Conservation (phyloP, 2,797 vertebrate species). For the Trichosurus vulpecula region DNA sequence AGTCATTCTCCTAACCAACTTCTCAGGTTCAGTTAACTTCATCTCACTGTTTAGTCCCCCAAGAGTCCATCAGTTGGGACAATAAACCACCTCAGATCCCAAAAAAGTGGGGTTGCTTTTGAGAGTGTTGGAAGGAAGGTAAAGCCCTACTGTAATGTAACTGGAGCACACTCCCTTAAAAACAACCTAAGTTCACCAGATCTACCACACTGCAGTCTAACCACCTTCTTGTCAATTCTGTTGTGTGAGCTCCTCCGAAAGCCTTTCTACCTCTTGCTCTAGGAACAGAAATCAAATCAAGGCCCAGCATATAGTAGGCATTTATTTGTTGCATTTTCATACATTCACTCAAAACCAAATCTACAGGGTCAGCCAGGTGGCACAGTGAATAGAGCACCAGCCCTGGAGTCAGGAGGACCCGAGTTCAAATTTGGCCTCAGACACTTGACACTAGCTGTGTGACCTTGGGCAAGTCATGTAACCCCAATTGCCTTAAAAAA, state of each 20-base stretch:
- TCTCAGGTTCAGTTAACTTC: not conserved
- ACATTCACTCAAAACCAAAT: not conserved
- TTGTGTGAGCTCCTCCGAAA: not conserved
- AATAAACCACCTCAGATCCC: not conserved
- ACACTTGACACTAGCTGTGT: too few relatives aligned
- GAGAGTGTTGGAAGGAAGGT: constrained; percentile 6
- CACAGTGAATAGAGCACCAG: too few relatives aligned
- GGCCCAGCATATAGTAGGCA: not conserved
- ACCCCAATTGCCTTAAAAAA: too few relatives aligned
- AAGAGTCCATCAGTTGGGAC: not conserved
- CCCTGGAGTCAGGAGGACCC: too few relatives aligned
- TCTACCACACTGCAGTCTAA: not conserved
- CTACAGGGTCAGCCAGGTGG: too few relatives aligned
- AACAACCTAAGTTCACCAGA: not conserved
- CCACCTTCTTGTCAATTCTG: not conserved
- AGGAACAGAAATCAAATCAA: not conserved
- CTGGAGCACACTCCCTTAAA: not conserved
- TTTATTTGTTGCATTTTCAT: not conserved
- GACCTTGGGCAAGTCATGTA: too few relatives aligned
- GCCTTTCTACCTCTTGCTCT: not conserved
- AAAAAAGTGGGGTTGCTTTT: not conserved
- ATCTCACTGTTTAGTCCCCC: not conserved
- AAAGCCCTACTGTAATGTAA: not conserved
- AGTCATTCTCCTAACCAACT: not conserved
- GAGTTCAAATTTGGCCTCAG: too few relatives aligned